Conservation (phyloP, 2,113 vertebrate genomes). For the Talpa occidentalis region DNA sequence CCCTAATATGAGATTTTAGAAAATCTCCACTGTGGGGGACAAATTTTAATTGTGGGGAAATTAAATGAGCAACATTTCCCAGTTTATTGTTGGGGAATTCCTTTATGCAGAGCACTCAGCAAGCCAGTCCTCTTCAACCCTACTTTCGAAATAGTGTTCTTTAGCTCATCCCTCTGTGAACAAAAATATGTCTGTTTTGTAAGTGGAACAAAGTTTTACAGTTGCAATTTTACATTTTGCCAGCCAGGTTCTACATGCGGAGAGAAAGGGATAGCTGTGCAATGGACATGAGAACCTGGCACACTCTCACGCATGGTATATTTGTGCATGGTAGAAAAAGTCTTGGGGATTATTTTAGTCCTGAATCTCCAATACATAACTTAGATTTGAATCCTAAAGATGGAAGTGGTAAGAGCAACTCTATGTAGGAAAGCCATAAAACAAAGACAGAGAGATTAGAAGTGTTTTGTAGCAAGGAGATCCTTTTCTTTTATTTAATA, state of each 20-base stretch:
- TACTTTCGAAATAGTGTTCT: neutral
- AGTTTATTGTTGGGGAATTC: neutral
- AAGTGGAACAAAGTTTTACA: neutral
- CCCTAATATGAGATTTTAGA: no score
- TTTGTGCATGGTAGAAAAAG: no score
- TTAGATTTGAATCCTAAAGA: neutral
- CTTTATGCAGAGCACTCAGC: neutral
- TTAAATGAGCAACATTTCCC: neutral
- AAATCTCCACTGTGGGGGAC: neutral
- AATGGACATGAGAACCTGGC: neutral
- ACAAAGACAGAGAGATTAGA: neutral
- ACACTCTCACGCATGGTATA: no score
- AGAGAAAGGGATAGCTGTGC: neutral
- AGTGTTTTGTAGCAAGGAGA: neutral
- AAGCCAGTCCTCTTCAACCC: neutral
- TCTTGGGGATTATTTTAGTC: neutral
- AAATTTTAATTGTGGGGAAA: neutral
- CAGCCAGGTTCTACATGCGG: neutral
- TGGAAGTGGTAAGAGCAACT: neutral
- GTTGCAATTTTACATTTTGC: neutral
- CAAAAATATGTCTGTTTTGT: neutral
- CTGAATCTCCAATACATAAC: neutral
- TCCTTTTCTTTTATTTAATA: no score
- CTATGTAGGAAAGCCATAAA: neutral
- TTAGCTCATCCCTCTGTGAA: neutral